Evolutionary conservation across 2,888 invertebrate species (phyloP), one percentile per base, ranked within the genome.

Genomic region (Synanthedon myopaeformis): DNA sequence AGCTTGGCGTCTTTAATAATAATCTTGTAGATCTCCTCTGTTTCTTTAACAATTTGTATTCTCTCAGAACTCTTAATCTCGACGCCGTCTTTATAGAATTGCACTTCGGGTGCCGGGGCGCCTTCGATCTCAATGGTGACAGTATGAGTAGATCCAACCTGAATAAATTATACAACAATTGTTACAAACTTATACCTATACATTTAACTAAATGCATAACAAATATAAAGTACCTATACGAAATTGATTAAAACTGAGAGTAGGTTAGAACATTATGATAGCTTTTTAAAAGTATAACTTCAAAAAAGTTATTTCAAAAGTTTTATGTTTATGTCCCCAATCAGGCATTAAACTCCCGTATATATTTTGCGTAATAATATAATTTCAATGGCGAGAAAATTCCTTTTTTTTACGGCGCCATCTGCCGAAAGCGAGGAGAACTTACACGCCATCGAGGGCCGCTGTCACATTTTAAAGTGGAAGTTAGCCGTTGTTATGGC

Each of bases 21-120:
- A 55, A 96, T 86, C 55, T 90, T 90, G 70, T 93, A 92, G 28
- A 90, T 88, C 53, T 92, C 91, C 0, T 89, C 90, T n/a, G 89
- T 88, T 57, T 93, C 92, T 72, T 94, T 93, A 0, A 89, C 83
- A 59, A 96, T 91, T 61, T 91, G 90, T 13, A 95, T 89, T 52
- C 93, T 89, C 50, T 93, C 93, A 4, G 92, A 92, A 60, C 90
- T 89, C 59, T 91, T 90, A 55, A 97, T 88, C 63, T 92, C 90
- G 57, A 93, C 92, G 17, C 96, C 96, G 64, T 97, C 96, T 69
- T 96, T 96, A 82, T 93, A 96, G 90, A 97, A 94, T 55, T 91
- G 91, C 10, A 96, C 90, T 14, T 92, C 92, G 0, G 97, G 96
- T 8, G 91, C 88, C 0, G 97, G 96, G 1, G 92, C 91, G 48